These are phyloP conservation scores for Cremastinae sp. DNA, from an alignment of 2,888 invertebrate species.

Conservation along the genomic window DNA sequence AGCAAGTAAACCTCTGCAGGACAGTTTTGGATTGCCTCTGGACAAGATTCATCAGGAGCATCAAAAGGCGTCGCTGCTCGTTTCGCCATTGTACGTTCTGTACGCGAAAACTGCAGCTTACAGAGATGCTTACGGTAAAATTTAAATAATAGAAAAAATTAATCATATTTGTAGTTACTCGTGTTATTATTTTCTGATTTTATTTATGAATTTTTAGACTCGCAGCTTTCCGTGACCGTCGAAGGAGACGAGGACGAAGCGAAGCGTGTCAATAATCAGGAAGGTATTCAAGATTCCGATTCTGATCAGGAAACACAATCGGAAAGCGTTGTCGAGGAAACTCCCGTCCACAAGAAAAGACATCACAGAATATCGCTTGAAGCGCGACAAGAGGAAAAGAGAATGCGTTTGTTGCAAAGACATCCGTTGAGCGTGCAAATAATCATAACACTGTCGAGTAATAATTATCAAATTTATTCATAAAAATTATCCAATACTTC, in stretches of 20 bases:
- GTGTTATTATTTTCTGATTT: background rate
- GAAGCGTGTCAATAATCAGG: conserved; percentile 81
- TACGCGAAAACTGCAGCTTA: conserved; percentile 93
- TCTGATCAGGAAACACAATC: conserved; percentile 84
- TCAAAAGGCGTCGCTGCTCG: conserved; percentile 87
- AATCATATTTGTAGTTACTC: conserved; percentile 2
- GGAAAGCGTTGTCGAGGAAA: conserved; percentile 81
- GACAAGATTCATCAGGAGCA: conserved; percentile 91
- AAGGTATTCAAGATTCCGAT: conserved; percentile 85
- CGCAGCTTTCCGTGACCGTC: conserved; percentile 75
- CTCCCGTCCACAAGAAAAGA: conserved; percentile 83
- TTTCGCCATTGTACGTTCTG: conserved; percentile 91
- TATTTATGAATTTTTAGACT: conserved; percentile 64
- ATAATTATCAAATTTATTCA: conserved; percentile 20
- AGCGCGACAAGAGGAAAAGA: conserved; percentile 87
- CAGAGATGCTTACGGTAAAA: conserved; percentile 87
- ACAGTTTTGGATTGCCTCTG: conserved; percentile 90
- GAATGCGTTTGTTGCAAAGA: conserved; percentile 85
- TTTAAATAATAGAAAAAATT: conserved; percentile 26
- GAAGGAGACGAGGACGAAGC: conserved; percentile 82
- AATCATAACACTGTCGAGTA: conserved; percentile 83
- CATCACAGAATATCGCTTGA: conserved; percentile 85
- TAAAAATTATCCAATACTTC: too few species aligned
- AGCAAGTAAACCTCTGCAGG: conserved; percentile 94
- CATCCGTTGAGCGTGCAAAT: conserved; percentile 89